Conservation (phyloP, 2,113 vertebrate genomes). For the Elephas maximus region DNA sequence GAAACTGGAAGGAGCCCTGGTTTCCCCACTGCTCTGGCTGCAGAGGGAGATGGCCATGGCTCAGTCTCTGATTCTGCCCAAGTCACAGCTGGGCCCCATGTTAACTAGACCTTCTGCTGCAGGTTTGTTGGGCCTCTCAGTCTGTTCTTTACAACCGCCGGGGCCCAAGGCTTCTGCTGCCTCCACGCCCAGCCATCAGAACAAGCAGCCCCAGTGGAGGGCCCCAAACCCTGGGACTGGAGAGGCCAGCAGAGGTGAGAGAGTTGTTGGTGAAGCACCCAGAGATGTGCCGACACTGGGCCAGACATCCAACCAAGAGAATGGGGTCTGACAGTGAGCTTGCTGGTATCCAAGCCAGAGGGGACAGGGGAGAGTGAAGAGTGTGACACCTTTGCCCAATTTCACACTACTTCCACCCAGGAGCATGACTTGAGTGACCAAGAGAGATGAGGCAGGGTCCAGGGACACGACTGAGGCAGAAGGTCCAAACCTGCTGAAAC, state of each 20-base stretch:
- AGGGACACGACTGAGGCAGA: background rate
- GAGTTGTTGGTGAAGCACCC: accelerated
- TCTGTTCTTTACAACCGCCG: background rate
- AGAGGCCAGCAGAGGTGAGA: background rate
- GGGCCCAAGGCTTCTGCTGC: background rate
- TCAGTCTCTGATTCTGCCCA: background rate
- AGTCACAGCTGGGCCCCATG: accelerated
- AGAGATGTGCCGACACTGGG: background rate
- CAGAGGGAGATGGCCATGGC: accelerated
- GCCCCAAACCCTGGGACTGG: background rate
- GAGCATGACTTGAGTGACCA: accelerated
- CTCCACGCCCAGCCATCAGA: background rate
- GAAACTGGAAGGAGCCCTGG: background rate
- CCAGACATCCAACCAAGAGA: background rate
- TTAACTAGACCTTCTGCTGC: too few relatives aligned
- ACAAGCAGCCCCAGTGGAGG: too few relatives aligned
- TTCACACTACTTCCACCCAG: background rate
- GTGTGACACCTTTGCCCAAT: accelerated
- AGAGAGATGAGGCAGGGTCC: background rate
- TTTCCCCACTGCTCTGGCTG: accelerated
- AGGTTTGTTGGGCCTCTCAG: background rate
- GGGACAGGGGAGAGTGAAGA: accelerated
- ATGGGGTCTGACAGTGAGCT: accelerated
- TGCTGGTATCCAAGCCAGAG: background rate
- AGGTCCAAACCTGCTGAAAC: background rate